Base-by-base conservation (phyloP, 2,797 vertebrate species). In the Geotrypetes seraphini region DNA sequence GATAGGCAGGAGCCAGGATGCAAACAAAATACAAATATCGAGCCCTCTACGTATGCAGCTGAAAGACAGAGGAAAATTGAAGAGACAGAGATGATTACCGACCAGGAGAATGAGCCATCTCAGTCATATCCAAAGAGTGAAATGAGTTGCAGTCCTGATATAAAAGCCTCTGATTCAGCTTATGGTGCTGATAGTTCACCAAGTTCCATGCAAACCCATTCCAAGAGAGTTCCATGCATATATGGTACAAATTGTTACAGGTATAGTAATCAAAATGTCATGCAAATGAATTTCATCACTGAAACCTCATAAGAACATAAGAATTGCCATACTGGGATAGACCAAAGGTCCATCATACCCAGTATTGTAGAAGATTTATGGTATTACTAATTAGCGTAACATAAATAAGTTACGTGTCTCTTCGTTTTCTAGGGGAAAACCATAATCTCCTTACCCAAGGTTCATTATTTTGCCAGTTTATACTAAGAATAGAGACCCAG, bases 211-310 rank as follows among this genome's bases (percentile, higher is more conserved):
- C 36, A 57, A 35, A 57, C 28, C 22, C 49, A 54, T 12, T 31
- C 1, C 31, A 69, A 45, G 43, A 81, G 90, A 38, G 60, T 34
- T 2, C 47, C 81, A 23, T 97, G 92, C 75, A 81, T 87, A 8
- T 96, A 91, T 35, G 89, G 89, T 54, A 69, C 51, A 46, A 69
- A 50, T 42, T 97, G 94, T 68, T 96, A 95, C 86, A 96, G 92
- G 92, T 96, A 79, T 47, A 44, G 4, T 20, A 19, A 43, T 7
- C 22, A 4, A 19, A 31, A 23, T 23, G n/a, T n/a, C n/a, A n/a
- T n/a, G n/a, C n/a, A n/a, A n/a, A n/a, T n/a, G n/a, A n/a, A n/a
- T n/a, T n/a, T n/a, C n/a, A n/a, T n/a, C n/a, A n/a, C n/a, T n/a
- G n/a, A n/a, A n/a, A n/a, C n/a, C n/a, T n/a, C n/a, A n/a, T n/a